Base-by-base conservation (phyloP, 1,140 invertebrate species). In the Platyscapa corneri region DNA sequence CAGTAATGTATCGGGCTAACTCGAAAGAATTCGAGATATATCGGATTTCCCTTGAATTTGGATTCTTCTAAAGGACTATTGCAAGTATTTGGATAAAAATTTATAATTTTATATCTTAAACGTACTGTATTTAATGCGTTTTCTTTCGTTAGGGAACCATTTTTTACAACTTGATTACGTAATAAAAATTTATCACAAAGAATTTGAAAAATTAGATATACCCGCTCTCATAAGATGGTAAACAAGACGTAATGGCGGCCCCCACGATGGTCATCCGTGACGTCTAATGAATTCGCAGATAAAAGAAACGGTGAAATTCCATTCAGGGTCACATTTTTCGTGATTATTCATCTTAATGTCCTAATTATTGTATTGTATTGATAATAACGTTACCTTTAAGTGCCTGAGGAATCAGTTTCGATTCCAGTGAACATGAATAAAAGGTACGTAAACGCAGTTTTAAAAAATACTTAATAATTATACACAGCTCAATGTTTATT, bases 181-280 rank as follows among this genome's bases (percentile, higher is more conserved):
- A 74, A 72, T 20, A 39, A 72, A 72, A 16, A 72, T 37, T 5
- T 7, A 18, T 74, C 32, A 67, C 18, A 20, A 42, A 39, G 34
- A 3, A 53, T 78, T 78, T 60, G 34, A 78, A 78, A 32, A 39
- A 39, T 78, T 39, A 6, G 32, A 39, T 64, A 30, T 78, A 39
- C 64, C 42, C 83, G 75, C 83, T 74, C 37, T 80, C 23, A 46
- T 6, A 49, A 42, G 18, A 74, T 80, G 56, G 67, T 85, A 85
- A 85, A 85, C 78, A 81, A 85, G 72, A 42, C 64, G 42, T 76
- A 76, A 85, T 85, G 84, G 84, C 84, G 84, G 84, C 78, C 70
- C 78, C 78, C 78, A 85, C 32, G 78, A 85, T 85, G 78, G 27
- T 81, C 70, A 85, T 82, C 49, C 60, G 70, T 85, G 84, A 85